Conservation (phyloP, 2,888 invertebrate species). For the Danaus chrysippus region DNA sequence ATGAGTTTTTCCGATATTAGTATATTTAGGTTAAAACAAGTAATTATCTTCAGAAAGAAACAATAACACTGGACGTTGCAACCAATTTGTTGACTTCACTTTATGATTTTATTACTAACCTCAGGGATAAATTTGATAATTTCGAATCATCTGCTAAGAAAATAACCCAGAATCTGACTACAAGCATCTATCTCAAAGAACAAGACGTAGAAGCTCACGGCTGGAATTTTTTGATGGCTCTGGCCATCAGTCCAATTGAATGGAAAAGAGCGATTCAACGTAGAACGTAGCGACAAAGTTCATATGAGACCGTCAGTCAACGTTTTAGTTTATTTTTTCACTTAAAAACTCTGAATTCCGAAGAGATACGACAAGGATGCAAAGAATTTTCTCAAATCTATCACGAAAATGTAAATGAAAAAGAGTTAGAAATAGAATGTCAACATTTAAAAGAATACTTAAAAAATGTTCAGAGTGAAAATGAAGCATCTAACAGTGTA, state of each 20-base stretch:
- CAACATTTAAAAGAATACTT: conserved; percentile 36
- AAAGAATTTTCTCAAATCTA: conserved; percentile 31
- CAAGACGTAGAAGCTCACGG: conserved; percentile 35
- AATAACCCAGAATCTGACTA: conserved; percentile 36
- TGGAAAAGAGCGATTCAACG: conserved; percentile 20
- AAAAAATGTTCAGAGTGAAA: conserved; percentile 14
- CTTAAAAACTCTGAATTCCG: conserved; percentile 31
- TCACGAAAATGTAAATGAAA: conserved; percentile 29
- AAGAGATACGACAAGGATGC: conserved; percentile 30
- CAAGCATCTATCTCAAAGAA: conserved; percentile 37
- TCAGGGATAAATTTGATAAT: conserved; percentile 35
- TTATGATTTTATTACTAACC: conserved; percentile 32
- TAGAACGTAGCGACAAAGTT: conserved; percentile 9
- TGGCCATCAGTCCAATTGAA: conserved; percentile 31
- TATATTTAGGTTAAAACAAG: too few species aligned
- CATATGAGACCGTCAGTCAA: conserved; percentile 29
- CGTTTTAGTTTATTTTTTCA: conserved; percentile 34
- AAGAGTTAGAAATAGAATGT: conserved; percentile 34
- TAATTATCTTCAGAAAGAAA: conserved; percentile 34
- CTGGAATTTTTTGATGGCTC: conserved; percentile 35
- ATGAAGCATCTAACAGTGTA: conserved; percentile 17
- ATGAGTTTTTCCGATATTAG: too few species aligned
- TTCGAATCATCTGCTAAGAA: conserved; percentile 33
- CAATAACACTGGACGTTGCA: conserved; percentile 20
- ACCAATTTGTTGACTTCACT: conserved; percentile 30